phyloP scores from a whole-genome alignment of 64 coral and sea anemone genomes.

The Actinia equina region DNA sequence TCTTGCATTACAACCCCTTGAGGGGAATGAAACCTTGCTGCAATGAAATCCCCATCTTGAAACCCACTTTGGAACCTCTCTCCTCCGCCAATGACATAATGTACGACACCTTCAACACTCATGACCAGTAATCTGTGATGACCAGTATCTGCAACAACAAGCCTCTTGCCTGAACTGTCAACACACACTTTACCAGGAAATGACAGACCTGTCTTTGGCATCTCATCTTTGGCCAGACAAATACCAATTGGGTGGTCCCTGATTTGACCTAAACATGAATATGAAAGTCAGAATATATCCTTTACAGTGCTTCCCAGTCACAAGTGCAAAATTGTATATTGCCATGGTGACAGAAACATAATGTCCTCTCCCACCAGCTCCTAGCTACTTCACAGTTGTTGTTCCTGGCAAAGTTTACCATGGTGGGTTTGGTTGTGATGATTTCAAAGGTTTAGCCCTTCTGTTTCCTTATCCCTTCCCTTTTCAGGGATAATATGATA shows the following conservation, averaged over 20 bases:
- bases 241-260: constrained; percentile 64
- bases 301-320: too few species aligned
- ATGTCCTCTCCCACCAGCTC: too few species aligned
- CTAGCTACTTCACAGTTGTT: too few species aligned
- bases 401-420: too few species aligned
- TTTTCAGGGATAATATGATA: too few species aligned
- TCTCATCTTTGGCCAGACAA: constrained; percentile 63
- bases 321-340: too few species aligned
- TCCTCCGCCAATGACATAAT: constrained; percentile 75
- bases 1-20: constrained; percentile 67
- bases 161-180: constrained; percentile 31
- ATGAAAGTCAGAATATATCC: too few species aligned
- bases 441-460: too few species aligned
- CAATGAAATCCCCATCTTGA: constrained; percentile 63
- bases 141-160: constrained; percentile 81
- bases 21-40: constrained; percentile 83
- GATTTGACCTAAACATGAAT: constrained; percentile 49
- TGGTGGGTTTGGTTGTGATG: too few species aligned
- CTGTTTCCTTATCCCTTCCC: too few species aligned
- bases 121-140: constrained; percentile 82
- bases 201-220: constrained; percentile 62
- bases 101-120: constrained; percentile 61
- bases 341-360: too few species aligned
- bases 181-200: constrained; percentile 89
- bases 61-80: constrained; percentile 45